Conservation (phyloP, 1,140 invertebrate genomes). For the Platyura marginata region DNA sequence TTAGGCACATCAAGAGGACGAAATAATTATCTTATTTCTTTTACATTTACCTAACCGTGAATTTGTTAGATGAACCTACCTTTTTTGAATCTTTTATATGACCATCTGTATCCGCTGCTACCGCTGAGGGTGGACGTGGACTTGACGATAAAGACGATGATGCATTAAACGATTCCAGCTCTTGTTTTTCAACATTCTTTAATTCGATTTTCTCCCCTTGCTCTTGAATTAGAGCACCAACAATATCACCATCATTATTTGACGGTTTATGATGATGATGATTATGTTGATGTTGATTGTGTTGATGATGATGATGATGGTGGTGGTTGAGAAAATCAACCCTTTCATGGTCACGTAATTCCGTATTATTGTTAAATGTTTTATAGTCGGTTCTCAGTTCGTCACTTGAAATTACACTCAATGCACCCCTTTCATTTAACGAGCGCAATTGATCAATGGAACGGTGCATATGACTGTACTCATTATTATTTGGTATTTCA, state of each 20-base stretch:
- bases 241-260: background rate
- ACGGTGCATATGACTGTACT: slow-evolving; percentile 40
- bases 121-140: background rate
- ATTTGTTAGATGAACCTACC: too few species aligned
- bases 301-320: background rate
- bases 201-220: background rate
- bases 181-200: background rate
- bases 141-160: background rate
- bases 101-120: background rate
- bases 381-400: background rate
- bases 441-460: slow-evolving; percentile 45
- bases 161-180: background rate
- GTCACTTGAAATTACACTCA: slow-evolving; percentile 13
- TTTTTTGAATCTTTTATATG: background rate
- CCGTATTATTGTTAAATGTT: background rate
- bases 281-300: background rate
- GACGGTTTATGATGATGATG: background rate
- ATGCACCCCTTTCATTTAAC: slow-evolving; percentile 33
- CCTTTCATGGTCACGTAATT: too few species aligned
- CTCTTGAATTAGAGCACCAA: background rate
- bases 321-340: too few species aligned
- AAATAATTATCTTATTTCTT: too few species aligned
- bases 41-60: too few species aligned
- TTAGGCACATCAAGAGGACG: too few species aligned
- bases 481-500: slow-evolving; percentile 33